Conservation (phyloP, 2,113 vertebrate species). For the Oncorhynchus clarkii region DNA sequence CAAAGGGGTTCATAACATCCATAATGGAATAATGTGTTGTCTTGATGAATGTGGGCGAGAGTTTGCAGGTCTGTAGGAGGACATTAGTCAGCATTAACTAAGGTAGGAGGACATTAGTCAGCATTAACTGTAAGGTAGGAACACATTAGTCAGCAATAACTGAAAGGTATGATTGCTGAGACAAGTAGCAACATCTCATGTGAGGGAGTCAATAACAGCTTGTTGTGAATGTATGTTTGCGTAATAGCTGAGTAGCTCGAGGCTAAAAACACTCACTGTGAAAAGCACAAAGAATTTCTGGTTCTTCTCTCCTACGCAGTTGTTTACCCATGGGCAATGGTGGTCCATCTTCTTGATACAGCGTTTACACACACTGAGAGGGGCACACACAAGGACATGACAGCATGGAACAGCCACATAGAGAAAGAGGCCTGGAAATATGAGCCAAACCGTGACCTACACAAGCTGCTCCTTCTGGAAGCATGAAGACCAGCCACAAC, state of each 20-base stretch:
- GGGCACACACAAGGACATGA: not conserved
- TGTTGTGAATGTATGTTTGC: not conserved
- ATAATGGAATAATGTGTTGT: not conserved
- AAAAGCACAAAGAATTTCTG: conserved; percentile 99
- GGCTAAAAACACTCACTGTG: conserved; percentile 83
- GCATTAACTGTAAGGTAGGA: too few relatives aligned
- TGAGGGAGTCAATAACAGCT: not conserved
- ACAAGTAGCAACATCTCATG: not conserved
- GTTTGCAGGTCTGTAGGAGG: too few relatives aligned
- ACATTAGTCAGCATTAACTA: not conserved
- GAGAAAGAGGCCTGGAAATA: not conserved
- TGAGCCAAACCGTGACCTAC: conserved; percentile 1
- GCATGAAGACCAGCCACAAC: not conserved
- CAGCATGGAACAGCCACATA: not conserved
- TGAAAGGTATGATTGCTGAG: not conserved
- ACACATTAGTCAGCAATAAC: not conserved
- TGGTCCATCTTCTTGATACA: conserved; percentile 99
- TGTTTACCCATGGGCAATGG: conserved; percentile 99
- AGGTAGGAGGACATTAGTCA: not conserved
- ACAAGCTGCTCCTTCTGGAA: not conserved
- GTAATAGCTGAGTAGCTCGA: not conserved
- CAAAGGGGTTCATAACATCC: too few relatives aligned
- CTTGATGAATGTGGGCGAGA: not conserved
- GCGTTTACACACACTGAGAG: conserved; percentile 91
- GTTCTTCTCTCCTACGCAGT: conserved; percentile 98